phyloP scores from a whole-genome alignment of 2,113 vertebrate genomes.

The Megaceryle maxima region DNA sequence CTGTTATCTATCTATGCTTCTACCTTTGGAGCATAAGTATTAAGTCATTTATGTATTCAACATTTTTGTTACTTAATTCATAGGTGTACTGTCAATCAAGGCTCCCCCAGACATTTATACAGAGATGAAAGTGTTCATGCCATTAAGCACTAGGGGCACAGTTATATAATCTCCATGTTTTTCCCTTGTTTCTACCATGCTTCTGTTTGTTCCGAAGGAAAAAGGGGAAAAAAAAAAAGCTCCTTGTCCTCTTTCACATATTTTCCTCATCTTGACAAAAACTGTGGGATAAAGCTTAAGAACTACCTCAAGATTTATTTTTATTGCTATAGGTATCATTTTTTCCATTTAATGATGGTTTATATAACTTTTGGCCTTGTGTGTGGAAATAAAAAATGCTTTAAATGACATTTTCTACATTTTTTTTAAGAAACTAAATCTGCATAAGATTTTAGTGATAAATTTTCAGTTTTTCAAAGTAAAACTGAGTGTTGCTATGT shows the following conservation, averaged over 20 bases:
- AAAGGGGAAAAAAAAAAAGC: accelerated
- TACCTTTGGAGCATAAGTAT: neutral
- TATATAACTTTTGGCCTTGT: neutral
- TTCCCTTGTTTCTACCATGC: neutral
- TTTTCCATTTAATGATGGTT: neutral
- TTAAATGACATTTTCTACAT: neutral
- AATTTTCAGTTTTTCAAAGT: neutral
- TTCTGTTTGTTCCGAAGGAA: neutral
- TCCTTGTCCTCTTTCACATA: neutral
- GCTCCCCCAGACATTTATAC: neutral
- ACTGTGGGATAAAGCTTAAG: neutral
- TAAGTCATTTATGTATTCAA: neutral
- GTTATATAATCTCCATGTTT: neutral
- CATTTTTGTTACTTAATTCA: neutral
- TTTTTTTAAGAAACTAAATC: neutral
- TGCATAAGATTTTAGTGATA: neutral
- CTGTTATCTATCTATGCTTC: neutral
- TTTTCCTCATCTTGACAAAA: neutral
- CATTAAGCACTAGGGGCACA: neutral
- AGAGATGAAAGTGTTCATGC: neutral
- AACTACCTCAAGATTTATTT: neutral
- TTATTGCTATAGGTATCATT: neutral
- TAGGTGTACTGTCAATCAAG: neutral
- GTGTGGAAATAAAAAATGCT: neutral
- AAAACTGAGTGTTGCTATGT: neutral